Evolutionary conservation across 2,888 invertebrate genomes (phyloP), one percentile per base, ranked within the genome.

Genomic region (Trachelus stipa): DNA sequence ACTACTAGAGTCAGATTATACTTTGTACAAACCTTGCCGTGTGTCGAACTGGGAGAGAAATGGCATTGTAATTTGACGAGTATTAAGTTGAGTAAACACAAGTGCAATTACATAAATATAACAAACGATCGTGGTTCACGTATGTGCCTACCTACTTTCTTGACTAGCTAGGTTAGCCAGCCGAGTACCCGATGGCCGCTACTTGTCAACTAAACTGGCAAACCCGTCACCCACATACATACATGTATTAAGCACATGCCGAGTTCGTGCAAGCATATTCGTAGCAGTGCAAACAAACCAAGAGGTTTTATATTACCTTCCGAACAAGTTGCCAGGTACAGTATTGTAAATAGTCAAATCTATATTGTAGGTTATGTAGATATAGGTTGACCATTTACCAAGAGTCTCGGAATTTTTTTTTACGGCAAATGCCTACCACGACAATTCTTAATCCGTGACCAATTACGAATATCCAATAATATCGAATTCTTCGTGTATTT

Each of bases 71-170:
- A 69, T 69, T 69, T 30, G 69, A 69, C 30, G 30, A 33, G 30
- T 33, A 69, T 69, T 33, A 33, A 69, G 30, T 69, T 69, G 4
- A 69, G 33, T 33, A 69, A 69, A 30, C 69, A n/a, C 69, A 15
- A 33, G 69, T 69, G 69, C 30, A 69, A 69, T 69, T 33, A 69
- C 69, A 33, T 69, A 69, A 30, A 33, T 69, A 69, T 69, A 69
- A 69, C 69, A 30, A 33, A 69, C 69, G 69, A n/a, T 69, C 69
- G 40, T 15, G 40, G 40, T 40, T 40, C 40, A 40, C 15, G 15
- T 40, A 40, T 40, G 40, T 40, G 40, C 15, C 15, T 40, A 40
- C 40, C 40, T 40, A 40, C 40, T 40, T 40, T 40, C 40, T 40
- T 40, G 40, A 40, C 40, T 40, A 40, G 40, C 40, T 40, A 40